phyloP scores from a whole-genome alignment of 2,113 vertebrate genomes.

The Alouatta palliata region DNA sequence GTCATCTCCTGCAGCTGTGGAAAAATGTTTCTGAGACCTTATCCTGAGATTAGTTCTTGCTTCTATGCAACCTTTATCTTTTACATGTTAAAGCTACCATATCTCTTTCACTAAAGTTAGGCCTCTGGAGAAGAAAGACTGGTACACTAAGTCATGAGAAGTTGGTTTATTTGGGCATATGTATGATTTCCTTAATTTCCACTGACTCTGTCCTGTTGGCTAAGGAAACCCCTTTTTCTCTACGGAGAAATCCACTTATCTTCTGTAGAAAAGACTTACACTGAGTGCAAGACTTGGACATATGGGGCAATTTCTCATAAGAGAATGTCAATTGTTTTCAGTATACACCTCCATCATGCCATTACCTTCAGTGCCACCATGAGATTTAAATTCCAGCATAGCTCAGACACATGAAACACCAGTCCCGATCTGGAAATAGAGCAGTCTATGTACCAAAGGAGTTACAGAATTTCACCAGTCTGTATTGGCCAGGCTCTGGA shows the following conservation, averaged over 20 bases:
- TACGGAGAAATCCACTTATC: background rate
- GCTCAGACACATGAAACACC: background rate
- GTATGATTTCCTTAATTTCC: background rate
- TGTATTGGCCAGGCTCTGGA: background rate
- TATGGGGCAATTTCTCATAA: background rate
- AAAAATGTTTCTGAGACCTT: background rate
- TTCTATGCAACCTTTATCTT: background rate
- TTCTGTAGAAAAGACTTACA: background rate
- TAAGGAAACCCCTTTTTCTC: background rate
- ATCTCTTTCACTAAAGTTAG: background rate
- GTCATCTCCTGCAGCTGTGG: background rate
- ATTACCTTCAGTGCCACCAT: background rate
- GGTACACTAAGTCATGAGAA: background rate
- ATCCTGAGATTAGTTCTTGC: background rate
- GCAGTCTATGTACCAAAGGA: background rate
- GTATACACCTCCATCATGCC: fast-evolving
- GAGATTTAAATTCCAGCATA: background rate
- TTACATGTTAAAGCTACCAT: background rate
- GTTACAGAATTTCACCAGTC: background rate
- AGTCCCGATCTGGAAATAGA: background rate
- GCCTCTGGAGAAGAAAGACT: background rate
- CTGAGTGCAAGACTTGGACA: background rate
- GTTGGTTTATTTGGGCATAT: background rate
- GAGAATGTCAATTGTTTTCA: background rate
- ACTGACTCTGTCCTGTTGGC: background rate